These are phyloP conservation scores for Heliornis fulica DNA, from an alignment of 2,113 vertebrate species.

Conservation along the genomic window DNA sequence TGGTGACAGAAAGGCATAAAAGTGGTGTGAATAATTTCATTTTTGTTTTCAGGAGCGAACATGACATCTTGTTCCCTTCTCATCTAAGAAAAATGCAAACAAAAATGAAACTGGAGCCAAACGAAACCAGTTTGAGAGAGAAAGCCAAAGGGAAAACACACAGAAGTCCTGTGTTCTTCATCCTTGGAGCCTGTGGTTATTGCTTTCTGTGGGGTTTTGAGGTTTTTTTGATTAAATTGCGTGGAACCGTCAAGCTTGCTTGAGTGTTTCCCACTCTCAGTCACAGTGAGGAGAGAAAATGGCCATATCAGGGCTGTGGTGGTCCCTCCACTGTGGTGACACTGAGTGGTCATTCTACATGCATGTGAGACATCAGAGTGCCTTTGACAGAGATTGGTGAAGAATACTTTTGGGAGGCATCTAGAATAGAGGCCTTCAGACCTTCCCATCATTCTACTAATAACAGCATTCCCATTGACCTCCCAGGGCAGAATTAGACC, in stretches of 20 bases:
- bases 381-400: neutral
- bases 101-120: conserved; percentile 55
- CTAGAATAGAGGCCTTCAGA: neutral
- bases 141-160: conserved; percentile 25
- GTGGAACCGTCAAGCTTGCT: neutral
- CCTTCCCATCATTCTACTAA: neutral
- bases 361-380: accelerated
- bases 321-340: neutral
- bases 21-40: conserved; percentile 31
- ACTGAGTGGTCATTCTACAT: neutral
- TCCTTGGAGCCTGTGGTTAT: neutral
- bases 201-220: neutral
- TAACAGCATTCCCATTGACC: neutral
- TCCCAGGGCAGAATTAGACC: neutral
- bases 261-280: neutral
- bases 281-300: neutral
- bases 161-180: conserved; percentile 7
- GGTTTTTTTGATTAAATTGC: conserved; percentile 19
- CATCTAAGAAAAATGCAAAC: conserved; percentile 55
- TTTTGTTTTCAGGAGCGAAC: conserved; percentile 27
- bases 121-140: conserved; percentile 16
- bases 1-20: neutral
- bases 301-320: accelerated
- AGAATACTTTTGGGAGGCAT: neutral
- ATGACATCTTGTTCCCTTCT: conserved; percentile 47